These are phyloP conservation scores for Platycheirus rosarum DNA, from an alignment of 2,888 invertebrate species.

Conservation along the genomic window DNA sequence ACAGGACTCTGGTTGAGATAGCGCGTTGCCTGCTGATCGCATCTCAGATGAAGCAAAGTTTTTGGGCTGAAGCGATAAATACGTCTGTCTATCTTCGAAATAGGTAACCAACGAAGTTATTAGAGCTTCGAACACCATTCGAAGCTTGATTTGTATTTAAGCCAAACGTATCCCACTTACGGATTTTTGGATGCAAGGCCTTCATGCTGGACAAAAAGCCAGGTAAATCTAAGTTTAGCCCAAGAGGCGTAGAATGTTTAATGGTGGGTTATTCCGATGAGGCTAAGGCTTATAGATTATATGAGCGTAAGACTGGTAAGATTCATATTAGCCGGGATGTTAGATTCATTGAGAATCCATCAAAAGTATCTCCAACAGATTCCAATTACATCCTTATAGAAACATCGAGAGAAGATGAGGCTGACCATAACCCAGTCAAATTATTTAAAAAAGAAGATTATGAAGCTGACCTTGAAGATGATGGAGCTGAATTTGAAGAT, in stretches of 20 bases:
- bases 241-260: constrained; percentile 37
- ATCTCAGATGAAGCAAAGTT: constrained; percentile 69
- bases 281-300: constrained; percentile 41
- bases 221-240: constrained; percentile 38
- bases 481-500: constrained; percentile 22
- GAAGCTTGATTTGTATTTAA: constrained; percentile 63
- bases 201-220: constrained; percentile 29
- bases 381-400: constrained; percentile 26
- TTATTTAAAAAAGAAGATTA: not conserved
- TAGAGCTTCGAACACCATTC: constrained; percentile 61
- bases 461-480: constrained; percentile 8
- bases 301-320: constrained; percentile 31
- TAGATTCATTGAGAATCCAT: constrained; percentile 34
- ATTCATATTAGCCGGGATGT: constrained; percentile 34
- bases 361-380: constrained; percentile 33
- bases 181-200: constrained; percentile 46
- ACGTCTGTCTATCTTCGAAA: constrained; percentile 44
- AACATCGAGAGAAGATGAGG: constrained; percentile 2
- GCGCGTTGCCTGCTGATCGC: constrained; percentile 74
- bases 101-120: constrained; percentile 43
- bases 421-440: not conserved
- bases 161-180: constrained; percentile 46
- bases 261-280: constrained; percentile 43
- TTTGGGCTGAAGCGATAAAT: constrained; percentile 62
- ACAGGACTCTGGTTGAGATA: constrained; percentile 68